Evolutionary conservation across 2,797 vertebrate genomes (phyloP).

Genomic region (Miichthys miiuy): DNA sequence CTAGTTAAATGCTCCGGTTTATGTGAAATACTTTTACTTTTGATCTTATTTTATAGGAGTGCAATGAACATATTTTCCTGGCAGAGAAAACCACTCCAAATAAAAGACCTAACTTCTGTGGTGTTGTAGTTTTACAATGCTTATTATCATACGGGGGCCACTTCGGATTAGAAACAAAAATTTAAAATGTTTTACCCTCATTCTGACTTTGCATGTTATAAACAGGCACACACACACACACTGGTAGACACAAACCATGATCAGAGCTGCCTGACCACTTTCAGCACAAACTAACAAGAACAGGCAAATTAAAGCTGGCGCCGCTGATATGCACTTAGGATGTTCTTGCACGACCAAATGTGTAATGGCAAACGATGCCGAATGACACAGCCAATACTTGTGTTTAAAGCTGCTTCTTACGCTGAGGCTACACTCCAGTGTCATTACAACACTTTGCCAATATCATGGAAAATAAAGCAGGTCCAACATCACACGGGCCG

Average conservation of each 20-base stretch:
- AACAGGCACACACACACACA: constrained; percentile 1
- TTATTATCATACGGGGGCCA: constrained; percentile 9
- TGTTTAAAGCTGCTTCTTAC: constrained; percentile 38
- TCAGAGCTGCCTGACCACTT: constrained; percentile 12
- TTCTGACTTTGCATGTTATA: constrained; percentile 32
- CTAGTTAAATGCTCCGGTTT: background rate
- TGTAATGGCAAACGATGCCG: constrained; percentile 16
- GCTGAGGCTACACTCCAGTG: constrained; percentile 37
- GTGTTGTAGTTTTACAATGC: constrained; percentile 12
- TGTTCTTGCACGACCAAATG: constrained; percentile 33
- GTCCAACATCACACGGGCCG: constrained; percentile 13
- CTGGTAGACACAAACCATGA: background rate
- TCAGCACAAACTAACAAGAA: constrained; percentile 32
- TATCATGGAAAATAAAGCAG: constrained; percentile 61
- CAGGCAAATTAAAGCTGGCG: constrained; percentile 45
- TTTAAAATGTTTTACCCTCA: constrained; percentile 17
- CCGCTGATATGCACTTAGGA: constrained; percentile 34
- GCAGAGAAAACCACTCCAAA: constrained; percentile 29
- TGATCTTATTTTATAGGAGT: background rate
- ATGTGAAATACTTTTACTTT: constrained; percentile 4
- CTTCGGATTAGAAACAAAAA: constrained; percentile 36
- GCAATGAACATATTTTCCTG: constrained; percentile 3
- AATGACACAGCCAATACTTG: constrained; percentile 29
- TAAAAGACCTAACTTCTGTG: constrained; percentile 21
- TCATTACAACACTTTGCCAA: constrained; percentile 50